These are phyloP conservation scores for Pyrrhia umbra DNA, from an alignment of 2,888 invertebrate species.

Conservation along the genomic window DNA sequence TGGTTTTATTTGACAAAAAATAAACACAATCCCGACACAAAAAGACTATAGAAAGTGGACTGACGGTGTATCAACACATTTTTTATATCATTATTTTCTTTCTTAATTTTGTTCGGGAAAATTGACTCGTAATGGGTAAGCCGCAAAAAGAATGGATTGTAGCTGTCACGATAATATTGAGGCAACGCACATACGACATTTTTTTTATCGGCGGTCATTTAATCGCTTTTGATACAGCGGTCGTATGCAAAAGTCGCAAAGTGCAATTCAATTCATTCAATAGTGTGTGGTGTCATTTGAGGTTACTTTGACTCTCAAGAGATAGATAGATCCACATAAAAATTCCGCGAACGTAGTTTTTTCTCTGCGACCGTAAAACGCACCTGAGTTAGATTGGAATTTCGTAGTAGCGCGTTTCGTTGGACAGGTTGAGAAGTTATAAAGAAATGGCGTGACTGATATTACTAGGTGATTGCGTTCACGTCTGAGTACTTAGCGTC, in stretches of 20 bases:
- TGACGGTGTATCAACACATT: constrained; percentile 37
- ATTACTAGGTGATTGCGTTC: constrained; percentile 32
- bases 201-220: background rate
- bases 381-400: constrained; percentile 37
- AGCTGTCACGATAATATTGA: constrained; percentile 53
- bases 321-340: constrained; percentile 13
- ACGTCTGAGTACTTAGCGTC: constrained; percentile 40
- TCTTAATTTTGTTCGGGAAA: constrained; percentile 75
- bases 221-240: background rate
- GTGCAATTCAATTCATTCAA: too few relatives aligned
- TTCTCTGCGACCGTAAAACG: constrained; percentile 19
- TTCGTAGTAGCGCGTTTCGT: constrained; percentile 30
- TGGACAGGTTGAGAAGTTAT: constrained; percentile 10
- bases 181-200: constrained; percentile 9
- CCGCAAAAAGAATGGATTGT: constrained; percentile 66
- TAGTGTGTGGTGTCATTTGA: too few relatives aligned
- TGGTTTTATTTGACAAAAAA: constrained; percentile 82
- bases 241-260: background rate
- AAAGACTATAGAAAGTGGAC: constrained; percentile 70
- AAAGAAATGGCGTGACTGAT: constrained; percentile 19
- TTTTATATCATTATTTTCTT: constrained; percentile 64
- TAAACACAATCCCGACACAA: constrained; percentile 79
- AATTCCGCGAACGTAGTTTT: constrained; percentile 28
- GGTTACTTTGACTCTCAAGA: constrained; percentile 1
- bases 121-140: constrained; percentile 73